These are phyloP conservation scores for Riparia riparia DNA, from an alignment of 2,113 vertebrate genomes.

Conservation along the genomic window DNA sequence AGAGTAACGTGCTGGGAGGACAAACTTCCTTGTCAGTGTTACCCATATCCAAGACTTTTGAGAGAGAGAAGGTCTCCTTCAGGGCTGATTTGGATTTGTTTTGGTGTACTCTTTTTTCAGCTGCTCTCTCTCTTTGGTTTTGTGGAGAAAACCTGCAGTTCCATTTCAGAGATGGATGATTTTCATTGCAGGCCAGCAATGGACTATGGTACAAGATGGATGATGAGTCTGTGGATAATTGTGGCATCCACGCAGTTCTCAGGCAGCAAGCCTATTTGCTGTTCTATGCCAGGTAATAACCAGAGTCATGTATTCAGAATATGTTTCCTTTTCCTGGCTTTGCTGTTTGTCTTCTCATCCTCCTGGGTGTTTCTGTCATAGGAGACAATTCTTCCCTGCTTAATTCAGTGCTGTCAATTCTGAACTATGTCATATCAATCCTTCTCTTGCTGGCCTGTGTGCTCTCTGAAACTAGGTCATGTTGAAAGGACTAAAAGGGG, in stretches of 20 bases:
- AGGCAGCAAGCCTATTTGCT: conserved; percentile 9
- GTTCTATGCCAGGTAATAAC: conserved; percentile 1
- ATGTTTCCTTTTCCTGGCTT: not conserved
- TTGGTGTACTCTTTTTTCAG: not conserved
- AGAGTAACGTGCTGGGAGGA: not conserved
- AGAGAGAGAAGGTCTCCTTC: not conserved
- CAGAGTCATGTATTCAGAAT: not conserved
- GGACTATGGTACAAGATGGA: conserved; percentile 11
- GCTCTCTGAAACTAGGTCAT: not conserved
- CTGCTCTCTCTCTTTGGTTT: not conserved
- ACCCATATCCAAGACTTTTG: not conserved
- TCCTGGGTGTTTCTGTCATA: not conserved
- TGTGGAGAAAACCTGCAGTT: not conserved
- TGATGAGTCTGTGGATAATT: not conserved
- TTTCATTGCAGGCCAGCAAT: not conserved
- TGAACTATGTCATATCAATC: not conserved
- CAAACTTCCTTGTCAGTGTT: not conserved
- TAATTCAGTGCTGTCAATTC: not conserved
- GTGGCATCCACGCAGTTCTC: not conserved
- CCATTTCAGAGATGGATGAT: not conserved
- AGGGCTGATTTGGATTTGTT: not conserved
- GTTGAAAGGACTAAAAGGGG: not conserved
- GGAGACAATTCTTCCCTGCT: not conserved
- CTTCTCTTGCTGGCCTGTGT: not conserved
- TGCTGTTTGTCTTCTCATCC: not conserved